Percentiles rank a stretch among this genome's conserved stretches.
Evolutionary conservation across 2,888 invertebrate species (phyloP).

Genomic region (Drosophila demipolita): DNA sequence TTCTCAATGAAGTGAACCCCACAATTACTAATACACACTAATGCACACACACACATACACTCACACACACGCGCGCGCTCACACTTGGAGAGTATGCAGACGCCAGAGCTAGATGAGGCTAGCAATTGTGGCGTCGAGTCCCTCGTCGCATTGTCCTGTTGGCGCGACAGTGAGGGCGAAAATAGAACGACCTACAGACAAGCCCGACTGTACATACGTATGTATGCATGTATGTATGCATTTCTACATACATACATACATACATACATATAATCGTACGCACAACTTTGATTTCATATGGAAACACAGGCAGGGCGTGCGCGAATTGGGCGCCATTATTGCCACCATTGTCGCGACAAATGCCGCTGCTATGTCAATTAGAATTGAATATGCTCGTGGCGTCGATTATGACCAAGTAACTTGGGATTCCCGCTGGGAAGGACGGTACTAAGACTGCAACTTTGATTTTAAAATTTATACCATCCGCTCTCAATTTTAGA

Average conservation of each 20-base stretch:
- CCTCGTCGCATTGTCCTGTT: slow-evolving; percentile 53
- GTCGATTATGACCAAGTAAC: slow-evolving; percentile 42
- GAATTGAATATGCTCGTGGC: slow-evolving; percentile 58
- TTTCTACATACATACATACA: slow-evolving; percentile 6
- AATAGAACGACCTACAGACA: slow-evolving; percentile 62
- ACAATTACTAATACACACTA: neutral
- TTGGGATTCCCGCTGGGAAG: slow-evolving; percentile 9
- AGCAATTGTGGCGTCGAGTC: slow-evolving; percentile 69
- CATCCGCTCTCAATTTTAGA: neutral
- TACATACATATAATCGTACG: slow-evolving; percentile 27
- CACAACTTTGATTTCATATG: slow-evolving; percentile 71
- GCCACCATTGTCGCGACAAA: slow-evolving; percentile 79
- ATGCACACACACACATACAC: slow-evolving; percentile 15
- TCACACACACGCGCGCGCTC: neutral
- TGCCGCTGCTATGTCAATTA: slow-evolving; percentile 72
- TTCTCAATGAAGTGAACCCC: slow-evolving; percentile 62
- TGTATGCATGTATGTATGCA: slow-evolving; percentile 4
- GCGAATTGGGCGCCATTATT: slow-evolving; percentile 76
- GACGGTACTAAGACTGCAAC: neutral
- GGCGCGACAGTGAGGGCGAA: slow-evolving; percentile 66
- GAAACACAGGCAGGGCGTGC: slow-evolving; percentile 43
- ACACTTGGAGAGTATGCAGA: slow-evolving; percentile 19
- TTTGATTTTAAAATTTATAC: slow-evolving; percentile 1
- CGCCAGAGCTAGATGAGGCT: slow-evolving; percentile 57
- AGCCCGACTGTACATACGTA: slow-evolving; percentile 21